phyloP scores from a whole-genome alignment of 2,797 vertebrate genomes.

The Periophthalmus magnuspinnatus region DNA sequence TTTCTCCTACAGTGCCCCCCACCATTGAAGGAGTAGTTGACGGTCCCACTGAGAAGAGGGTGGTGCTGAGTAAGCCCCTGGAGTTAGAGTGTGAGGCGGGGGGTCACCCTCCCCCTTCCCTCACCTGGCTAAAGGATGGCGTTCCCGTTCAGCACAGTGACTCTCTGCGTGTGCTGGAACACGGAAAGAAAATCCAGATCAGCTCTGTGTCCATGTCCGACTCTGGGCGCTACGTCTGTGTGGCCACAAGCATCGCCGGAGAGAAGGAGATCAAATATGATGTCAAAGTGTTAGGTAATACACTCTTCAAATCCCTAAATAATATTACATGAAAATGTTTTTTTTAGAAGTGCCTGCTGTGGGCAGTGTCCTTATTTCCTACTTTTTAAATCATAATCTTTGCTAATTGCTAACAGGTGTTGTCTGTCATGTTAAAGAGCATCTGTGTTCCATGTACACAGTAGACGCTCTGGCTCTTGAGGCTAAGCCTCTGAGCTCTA shows the following conservation, averaged over 20 bases:
- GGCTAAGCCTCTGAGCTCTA: not conserved
- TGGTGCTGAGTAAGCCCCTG: conserved; percentile 81
- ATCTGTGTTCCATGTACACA: not conserved
- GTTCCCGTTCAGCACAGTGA: conserved; percentile 81
- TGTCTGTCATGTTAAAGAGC: not conserved
- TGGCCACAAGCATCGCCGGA: conserved; percentile 95
- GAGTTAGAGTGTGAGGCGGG: conserved; percentile 85
- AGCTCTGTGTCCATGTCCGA: conserved; percentile 71
- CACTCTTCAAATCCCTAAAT: not conserved
- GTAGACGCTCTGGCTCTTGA: not conserved
- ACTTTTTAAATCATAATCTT: not conserved
- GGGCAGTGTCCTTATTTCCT: not conserved
- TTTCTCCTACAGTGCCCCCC: conserved; percentile 84
- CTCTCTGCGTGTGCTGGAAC: conserved; percentile 79
- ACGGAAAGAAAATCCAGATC: conserved; percentile 87
- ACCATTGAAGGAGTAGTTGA: conserved; percentile 79
- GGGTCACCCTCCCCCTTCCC: conserved; percentile 88
- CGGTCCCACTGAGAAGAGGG: conserved; percentile 78
- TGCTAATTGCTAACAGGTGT: not conserved
- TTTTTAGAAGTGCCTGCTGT: not conserved
- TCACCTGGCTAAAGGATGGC: conserved; percentile 93
- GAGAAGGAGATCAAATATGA: conserved; percentile 91
- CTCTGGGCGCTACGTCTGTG: conserved; percentile 85
- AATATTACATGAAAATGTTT: not conserved
- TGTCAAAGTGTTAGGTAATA: conserved; percentile 87